Evolutionary conservation across 2,797 vertebrate genomes (phyloP).

Genomic region (Cephalopachus bancanus): DNA sequence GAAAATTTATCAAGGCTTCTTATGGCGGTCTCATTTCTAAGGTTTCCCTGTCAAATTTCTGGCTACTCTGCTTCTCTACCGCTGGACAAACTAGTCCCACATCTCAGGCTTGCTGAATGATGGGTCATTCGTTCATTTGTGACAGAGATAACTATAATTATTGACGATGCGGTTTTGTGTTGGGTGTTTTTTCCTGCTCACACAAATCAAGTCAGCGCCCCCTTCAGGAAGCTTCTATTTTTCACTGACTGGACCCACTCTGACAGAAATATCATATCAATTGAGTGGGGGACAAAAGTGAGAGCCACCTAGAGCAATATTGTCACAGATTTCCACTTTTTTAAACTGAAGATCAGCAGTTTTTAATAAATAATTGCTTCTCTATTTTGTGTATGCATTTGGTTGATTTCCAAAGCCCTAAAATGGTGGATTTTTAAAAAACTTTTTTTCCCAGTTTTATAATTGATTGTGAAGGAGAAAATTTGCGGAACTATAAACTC

Average conservation of each 20-base stretch:
- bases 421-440: not conserved
- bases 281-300: not conserved
- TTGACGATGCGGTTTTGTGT: not conserved
- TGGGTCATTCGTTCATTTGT: not conserved
- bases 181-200: not conserved
- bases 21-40: not conserved
- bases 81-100: not conserved
- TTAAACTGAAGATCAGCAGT: not conserved
- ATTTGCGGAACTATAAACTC: not conserved
- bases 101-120: not conserved
- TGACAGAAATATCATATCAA: not conserved
- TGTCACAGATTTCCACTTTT: not conserved
- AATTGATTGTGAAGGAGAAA: not conserved
- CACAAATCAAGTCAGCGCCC: not conserved
- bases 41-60: not conserved
- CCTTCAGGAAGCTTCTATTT: not conserved
- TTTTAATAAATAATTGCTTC: not conserved
- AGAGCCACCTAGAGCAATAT: not conserved
- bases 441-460: not conserved
- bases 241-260: not conserved
- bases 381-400: not conserved
- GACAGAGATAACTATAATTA: not conserved
- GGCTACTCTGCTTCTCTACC: not conserved
- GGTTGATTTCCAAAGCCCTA: not conserved
- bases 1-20: not conserved